Percentiles rank a stretch among this genome's conserved stretches.
phyloP scores from a whole-genome alignment of 2,888 invertebrate genomes.

The Leptogaster cylindrica region DNA sequence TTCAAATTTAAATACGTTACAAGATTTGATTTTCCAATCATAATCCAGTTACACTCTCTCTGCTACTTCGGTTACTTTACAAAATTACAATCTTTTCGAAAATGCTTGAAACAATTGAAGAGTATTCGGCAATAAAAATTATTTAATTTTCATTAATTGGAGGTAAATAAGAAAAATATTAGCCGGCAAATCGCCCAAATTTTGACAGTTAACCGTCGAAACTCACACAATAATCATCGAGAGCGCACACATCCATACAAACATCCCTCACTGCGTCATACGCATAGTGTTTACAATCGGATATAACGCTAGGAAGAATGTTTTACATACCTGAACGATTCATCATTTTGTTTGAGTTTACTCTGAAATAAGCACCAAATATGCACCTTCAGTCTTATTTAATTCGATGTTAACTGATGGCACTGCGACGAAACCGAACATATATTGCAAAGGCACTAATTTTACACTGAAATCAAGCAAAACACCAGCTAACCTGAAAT shows the following conservation, averaged over 20 bases:
- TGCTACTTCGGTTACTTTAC: no score
- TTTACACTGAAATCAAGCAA: conserved; percentile 12
- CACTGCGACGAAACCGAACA: no score
- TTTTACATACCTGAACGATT: conserved; percentile 36
- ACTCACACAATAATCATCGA: conserved; percentile 13
- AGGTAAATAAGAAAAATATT: no score
- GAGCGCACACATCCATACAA: neutral
- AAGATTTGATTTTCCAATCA: no score
- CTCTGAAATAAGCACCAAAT: conserved; percentile 14
- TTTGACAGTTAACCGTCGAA: conserved; percentile 19
- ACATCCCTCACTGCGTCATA: neutral
- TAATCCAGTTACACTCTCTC: no score
- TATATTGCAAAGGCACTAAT: no score
- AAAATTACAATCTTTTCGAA: no score
- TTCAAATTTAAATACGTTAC: no score
- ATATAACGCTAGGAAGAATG: neutral
- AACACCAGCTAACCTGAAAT: conserved; percentile 26
- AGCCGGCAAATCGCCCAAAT: conserved; percentile 1
- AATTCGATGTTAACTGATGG: no score
- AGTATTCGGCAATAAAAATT: no score
- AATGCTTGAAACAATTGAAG: no score
- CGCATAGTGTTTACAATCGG: conserved; percentile 17
- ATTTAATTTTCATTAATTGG: no score
- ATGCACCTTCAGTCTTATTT: conserved; percentile 11
- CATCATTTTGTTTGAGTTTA: conserved; percentile 10